These are phyloP conservation scores for Rotaria macrura DNA, from an alignment of 2,888 invertebrate species.

Conservation along the genomic window DNA sequence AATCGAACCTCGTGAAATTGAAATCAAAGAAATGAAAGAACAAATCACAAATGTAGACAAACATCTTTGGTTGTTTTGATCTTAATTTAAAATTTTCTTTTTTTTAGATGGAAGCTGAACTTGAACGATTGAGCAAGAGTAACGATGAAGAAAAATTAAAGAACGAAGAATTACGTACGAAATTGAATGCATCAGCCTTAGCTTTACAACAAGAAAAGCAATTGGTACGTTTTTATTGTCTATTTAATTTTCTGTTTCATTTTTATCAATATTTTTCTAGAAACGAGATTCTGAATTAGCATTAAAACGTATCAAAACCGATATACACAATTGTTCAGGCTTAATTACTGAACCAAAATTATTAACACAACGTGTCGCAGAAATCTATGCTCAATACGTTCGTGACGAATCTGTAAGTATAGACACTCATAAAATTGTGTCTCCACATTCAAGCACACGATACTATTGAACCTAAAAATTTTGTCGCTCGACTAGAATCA, in stretches of 20 bases:
- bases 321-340: slow-evolving; percentile 67
- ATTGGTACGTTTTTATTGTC: slow-evolving; percentile 38
- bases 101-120: slow-evolving; percentile 64
- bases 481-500: too few species aligned
- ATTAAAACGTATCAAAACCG: slow-evolving; percentile 66
- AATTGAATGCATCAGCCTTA: slow-evolving; percentile 62
- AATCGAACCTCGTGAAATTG: slow-evolving; percentile 73
- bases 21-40: slow-evolving; percentile 69
- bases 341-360: slow-evolving; percentile 66
- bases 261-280: slow-evolving; percentile 35
- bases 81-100: too few species aligned
- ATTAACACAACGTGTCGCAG: slow-evolving; percentile 54
- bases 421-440: too few species aligned
- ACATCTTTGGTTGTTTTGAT: background rate
- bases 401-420: slow-evolving; percentile 49
- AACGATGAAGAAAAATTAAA: slow-evolving; percentile 64
- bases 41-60: slow-evolving; percentile 57
- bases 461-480: too few species aligned
- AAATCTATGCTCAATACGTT: slow-evolving; percentile 50
- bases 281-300: slow-evolving; percentile 51
- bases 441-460: too few species aligned
- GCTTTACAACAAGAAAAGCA: slow-evolving; percentile 61
- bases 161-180: slow-evolving; percentile 66
- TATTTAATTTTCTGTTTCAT: slow-evolving; percentile 16
- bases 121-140: slow-evolving; percentile 66